A percentile compares a stretch with the other conserved stretches of the same genome.
Conservation (phyloP, 2,888 invertebrate genomes). For the Ashinkailepas kermadecensis region DNA sequence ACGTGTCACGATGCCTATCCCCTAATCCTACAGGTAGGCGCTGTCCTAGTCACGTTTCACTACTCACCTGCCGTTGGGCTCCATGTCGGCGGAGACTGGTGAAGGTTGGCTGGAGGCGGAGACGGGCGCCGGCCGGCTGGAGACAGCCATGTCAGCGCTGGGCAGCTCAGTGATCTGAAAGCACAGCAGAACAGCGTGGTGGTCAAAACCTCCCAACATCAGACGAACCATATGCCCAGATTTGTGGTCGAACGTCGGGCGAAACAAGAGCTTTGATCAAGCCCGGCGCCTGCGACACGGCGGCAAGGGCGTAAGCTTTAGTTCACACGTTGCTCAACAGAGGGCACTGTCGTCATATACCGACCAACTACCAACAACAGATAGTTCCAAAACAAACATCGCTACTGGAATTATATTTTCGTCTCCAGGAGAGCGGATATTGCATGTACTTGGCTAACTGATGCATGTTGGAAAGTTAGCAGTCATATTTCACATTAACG, state of each 20-base stretch:
- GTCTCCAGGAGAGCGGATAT: background rate
- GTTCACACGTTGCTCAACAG: background rate
- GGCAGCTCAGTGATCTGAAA: slow-evolving; percentile 18
- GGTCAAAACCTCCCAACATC: background rate
- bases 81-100: background rate
- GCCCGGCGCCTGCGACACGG: too few species aligned
- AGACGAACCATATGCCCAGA: too few species aligned
- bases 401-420: background rate
- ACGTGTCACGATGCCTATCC: too few species aligned
- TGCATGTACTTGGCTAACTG: background rate
- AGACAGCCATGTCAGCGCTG: background rate
- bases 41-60: background rate
- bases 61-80: background rate
- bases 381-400: background rate
- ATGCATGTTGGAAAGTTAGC: background rate
- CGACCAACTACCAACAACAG: background rate
- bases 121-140: background rate
- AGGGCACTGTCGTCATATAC: background rate
- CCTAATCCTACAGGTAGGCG: too few species aligned
- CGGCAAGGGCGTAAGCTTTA: too few species aligned
- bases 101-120: too few species aligned
- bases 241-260: too few species aligned
- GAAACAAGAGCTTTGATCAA: background rate
- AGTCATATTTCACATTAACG: background rate
- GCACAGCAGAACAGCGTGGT: background rate